phyloP scores from a whole-genome alignment of 92 coral and sea anemone species.

The Actinernus sp. region DNA sequence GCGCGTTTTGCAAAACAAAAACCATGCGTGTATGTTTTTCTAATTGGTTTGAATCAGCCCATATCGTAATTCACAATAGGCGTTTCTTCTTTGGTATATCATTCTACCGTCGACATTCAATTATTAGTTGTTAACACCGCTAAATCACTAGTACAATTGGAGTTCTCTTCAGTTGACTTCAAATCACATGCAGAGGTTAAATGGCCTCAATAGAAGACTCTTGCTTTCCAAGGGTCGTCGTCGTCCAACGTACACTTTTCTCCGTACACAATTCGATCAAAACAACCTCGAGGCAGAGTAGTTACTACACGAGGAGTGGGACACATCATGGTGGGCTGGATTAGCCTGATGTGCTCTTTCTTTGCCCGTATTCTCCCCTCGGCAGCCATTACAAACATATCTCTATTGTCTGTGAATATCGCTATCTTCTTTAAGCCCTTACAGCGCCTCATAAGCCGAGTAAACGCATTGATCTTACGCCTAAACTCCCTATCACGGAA shows the following conservation, averaged over 20 bases:
- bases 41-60: too few relatives aligned
- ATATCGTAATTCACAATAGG: too few relatives aligned
- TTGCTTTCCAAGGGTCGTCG: slow-evolving; percentile 45
- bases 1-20: too few relatives aligned
- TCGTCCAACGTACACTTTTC: slow-evolving; percentile 26
- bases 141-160: too few relatives aligned
- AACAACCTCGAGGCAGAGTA: slow-evolving; percentile 71
- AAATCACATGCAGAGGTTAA: too few relatives aligned
- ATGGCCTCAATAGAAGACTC: slow-evolving; percentile 8
- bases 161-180: too few relatives aligned
- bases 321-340: slow-evolving; percentile 77
- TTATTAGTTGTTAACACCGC: too few relatives aligned
- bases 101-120: too few relatives aligned
- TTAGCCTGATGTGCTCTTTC: slow-evolving; percentile 52
- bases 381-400: slow-evolving; percentile 79
- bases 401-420: slow-evolving; percentile 63
- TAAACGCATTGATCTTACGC: slow-evolving; percentile 64
- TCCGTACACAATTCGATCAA: slow-evolving; percentile 76
- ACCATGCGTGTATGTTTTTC: too few relatives aligned
- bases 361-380: slow-evolving; percentile 55
- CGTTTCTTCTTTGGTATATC: too few relatives aligned
- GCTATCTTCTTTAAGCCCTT: slow-evolving; percentile 51
- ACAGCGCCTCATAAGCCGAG: slow-evolving; percentile 56
- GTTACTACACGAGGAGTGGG: slow-evolving; percentile 72
- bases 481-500: slow-evolving; percentile 64